Percentiles rank a stretch among this genome's conserved stretches.
Evolutionary conservation across 2,888 invertebrate species (phyloP).

Genomic region (Drosophila aldrichi): DNA sequence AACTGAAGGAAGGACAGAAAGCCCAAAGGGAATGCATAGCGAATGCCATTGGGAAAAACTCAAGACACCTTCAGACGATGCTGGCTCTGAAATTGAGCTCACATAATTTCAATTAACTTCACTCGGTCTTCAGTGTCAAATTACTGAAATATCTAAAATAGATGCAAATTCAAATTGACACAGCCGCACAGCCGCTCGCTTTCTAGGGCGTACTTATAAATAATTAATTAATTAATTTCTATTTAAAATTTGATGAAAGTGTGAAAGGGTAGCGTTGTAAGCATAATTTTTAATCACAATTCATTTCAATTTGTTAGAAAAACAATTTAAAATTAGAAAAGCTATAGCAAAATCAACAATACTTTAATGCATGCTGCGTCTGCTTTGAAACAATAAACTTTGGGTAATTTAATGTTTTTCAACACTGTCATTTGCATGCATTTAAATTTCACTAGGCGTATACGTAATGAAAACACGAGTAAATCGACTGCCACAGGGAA

Average conservation of each 20-base stretch:
- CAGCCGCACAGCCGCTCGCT: neutral
- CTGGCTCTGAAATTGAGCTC: constrained; percentile 15
- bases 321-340: constrained; percentile 24
- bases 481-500: neutral
- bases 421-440: constrained; percentile 22
- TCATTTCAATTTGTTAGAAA: constrained; percentile 8
- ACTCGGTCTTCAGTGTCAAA: constrained; percentile 16
- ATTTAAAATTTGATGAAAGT: constrained; percentile 1
- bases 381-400: neutral
- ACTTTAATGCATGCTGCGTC: neutral
- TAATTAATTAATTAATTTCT: constrained; percentile 11
- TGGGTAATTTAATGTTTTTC: constrained; percentile 18
- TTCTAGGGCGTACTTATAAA: neutral
- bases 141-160: constrained; percentile 22
- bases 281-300: neutral
- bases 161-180: constrained; percentile 3
- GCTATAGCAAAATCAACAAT: constrained; percentile 2
- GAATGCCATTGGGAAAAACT: constrained; percentile 11
- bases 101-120: constrained; percentile 43
- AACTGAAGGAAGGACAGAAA: neutral
- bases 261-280: neutral
- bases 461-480: constrained; percentile 9
- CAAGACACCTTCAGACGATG: neutral
- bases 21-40: constrained; percentile 18
- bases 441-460: constrained; percentile 23